Base-by-base conservation (phyloP, 2,113 vertebrate species). In the Hydrochoerus hydrochaeris region DNA sequence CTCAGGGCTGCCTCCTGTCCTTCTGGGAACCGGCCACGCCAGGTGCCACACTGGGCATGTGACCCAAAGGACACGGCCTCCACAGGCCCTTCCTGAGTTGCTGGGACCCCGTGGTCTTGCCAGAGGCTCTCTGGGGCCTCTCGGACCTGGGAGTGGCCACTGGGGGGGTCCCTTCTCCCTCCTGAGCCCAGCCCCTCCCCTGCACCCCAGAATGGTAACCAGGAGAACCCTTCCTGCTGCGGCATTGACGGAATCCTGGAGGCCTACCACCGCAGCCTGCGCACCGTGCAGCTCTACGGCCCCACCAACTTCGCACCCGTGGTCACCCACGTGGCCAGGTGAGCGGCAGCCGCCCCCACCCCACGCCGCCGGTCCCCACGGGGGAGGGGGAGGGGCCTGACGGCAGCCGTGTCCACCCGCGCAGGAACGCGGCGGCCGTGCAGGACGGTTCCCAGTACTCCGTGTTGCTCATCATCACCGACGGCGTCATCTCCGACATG, bases 401-500 rank as follows among this genome's bases (percentile, higher is more conserved):
- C 26, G 8, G 24, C 26, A 17, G 32, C 73, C 49, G 12, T 3
- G 4, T 32, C 16, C 1, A 2, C 44, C 82, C 4, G 3, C 63
- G 44, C 62, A 99, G 99, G 89, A 99, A 99, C 3, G 99, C 99
- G 0, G 99, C 99, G 0, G 98, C 99, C 0, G 99, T 99, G 92
- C 99, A 99, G 98, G 99, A 99, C 0, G 99, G 99, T 67, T 99
- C 99, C 26, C 99, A 99, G 98, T 99, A 99, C 98, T 99, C 99
- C 0, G 98, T 99, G 93, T 99, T 99, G 78, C 99, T 99, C 97
- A 99, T 99, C 98, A 99, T 99, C 98, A 99, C 99, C 0, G 99
- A 99, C 0, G 99, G 99, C 0, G 99, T 99, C 97, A 99, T 99
- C 96, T 99, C 99, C 0, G 99, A 99, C 98, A 99, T 99, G 99